Evolutionary conservation across 2,113 vertebrate genomes (phyloP).

Genomic region (Odocoileus virginianus): DNA sequence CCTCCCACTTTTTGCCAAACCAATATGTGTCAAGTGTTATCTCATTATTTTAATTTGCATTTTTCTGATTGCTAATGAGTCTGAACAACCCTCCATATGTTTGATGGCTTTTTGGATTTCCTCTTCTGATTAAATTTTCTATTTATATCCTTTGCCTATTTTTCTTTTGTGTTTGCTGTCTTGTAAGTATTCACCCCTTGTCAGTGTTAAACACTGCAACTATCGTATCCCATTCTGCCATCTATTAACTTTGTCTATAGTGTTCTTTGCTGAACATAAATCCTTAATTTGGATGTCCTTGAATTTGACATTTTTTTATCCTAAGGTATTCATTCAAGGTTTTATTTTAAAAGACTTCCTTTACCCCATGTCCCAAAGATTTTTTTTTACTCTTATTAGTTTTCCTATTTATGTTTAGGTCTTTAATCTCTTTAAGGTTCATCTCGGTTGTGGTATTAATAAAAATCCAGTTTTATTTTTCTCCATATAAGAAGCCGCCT

Average conservation of each 20-base stretch:
- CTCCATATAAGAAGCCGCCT: not conserved
- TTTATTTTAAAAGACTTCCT: not conserved
- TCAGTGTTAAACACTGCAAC: not conserved
- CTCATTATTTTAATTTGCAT: not conserved
- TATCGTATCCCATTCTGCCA: not conserved
- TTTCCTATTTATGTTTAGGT: not conserved
- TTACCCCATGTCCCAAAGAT: not conserved
- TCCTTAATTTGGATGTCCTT: not conserved
- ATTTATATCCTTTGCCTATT: not conserved
- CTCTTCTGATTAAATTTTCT: not conserved
- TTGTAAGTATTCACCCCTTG: not conserved
- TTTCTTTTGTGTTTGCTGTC: not conserved
- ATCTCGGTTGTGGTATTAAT: not conserved
- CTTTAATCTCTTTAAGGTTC: not conserved
- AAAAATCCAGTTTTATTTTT: conserved; percentile 24
- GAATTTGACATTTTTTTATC: not conserved
- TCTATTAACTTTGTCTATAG: not conserved
- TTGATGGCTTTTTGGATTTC: not conserved
- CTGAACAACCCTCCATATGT: not conserved
- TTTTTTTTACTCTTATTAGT: not conserved
- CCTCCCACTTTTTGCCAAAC: not conserved
- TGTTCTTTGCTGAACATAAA: not conserved
- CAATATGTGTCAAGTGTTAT: not conserved
- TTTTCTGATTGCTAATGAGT: not conserved
- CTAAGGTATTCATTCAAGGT: not conserved